Evolutionary conservation across 1,140 invertebrate genomes (phyloP), one percentile per base, ranked within the genome.

Genomic region (Anastrepha ludens): DNA sequence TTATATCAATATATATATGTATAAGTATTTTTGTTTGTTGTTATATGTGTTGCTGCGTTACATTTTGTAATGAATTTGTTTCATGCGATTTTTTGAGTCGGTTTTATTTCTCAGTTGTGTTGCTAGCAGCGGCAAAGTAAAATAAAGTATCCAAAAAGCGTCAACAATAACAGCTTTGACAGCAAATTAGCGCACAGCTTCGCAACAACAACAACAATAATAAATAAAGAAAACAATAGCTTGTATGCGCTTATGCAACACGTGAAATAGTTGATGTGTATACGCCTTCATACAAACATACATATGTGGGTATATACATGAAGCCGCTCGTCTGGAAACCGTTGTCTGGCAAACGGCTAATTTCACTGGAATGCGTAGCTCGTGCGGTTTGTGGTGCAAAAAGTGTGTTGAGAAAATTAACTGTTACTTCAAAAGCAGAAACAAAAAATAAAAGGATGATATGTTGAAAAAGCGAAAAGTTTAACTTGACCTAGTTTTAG

Each of bases 341-440:
- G 74, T 55, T 41, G 74, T 81, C 74, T 81, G 74, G n/a, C 74
- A n/a, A 17, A n/a, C 47, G 74, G 74, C 74, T 81, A 81, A 81
- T 81, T 81, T 81, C 74, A 50, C 74, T 47, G 55, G 74, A 81
- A 81, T 81, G 74, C 47, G 29, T 81, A n/a, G 55, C 41, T n/a
- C 47, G 47, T 55, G 41, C 47, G 17, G 47, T 81, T 62, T 15
- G 44, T 41, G 44, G 60, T 17, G 17, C 17, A n/a, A 62, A 62
- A 1, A 3, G 11, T 62, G 3, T 4, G 17, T 17, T 62, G 60
- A 67, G 39, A 29, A 41, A 13, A 15, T 7, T 2, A 41, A 11
- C 50, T 8, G 11, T 55, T 55, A 2, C 11, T 55, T 67, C 5
- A 44, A 39, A 44, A 74, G 44, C 15, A 44, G 41, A 3, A 74